A percentile compares a stretch with the other conserved stretches of the same genome.
Conservation (phyloP, 2,113 vertebrate genomes). For the Sakesphorus luctuosus region DNA sequence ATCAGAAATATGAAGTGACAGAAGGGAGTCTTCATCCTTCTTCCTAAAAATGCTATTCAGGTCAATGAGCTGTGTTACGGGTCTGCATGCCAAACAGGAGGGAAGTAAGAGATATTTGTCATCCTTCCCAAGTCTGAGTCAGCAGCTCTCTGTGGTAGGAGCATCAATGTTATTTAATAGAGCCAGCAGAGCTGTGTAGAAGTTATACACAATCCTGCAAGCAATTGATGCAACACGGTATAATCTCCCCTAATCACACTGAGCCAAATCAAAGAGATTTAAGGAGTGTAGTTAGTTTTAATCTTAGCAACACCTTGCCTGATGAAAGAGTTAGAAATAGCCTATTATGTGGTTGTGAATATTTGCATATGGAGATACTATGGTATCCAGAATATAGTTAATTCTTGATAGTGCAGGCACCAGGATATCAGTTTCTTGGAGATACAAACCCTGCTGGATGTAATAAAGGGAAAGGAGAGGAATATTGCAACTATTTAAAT, state of each 20-base stretch:
- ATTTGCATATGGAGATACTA: background rate
- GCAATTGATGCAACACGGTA: background rate
- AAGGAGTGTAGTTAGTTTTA: background rate
- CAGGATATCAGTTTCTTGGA: background rate
- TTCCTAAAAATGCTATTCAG: background rate
- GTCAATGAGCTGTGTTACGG: background rate
- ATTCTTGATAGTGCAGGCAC: background rate
- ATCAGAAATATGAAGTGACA: background rate
- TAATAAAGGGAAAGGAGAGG: background rate
- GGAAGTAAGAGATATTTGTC: background rate
- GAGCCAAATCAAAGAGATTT: background rate
- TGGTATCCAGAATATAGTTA: background rate
- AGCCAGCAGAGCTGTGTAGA: background rate
- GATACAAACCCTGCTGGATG: background rate
- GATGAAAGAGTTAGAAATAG: background rate
- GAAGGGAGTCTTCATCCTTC: background rate
- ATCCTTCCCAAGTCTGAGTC: background rate
- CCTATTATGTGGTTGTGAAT: background rate
- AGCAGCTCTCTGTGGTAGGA: background rate
- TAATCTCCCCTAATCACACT: background rate
- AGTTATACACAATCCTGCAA: background rate
- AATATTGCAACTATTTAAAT: constrained; percentile 35
- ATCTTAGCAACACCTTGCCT: background rate
- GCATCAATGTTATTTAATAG: background rate
- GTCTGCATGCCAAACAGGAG: background rate